Base-by-base conservation (phyloP, 2,797 vertebrate genomes). In the Galago senegalensis region DNA sequence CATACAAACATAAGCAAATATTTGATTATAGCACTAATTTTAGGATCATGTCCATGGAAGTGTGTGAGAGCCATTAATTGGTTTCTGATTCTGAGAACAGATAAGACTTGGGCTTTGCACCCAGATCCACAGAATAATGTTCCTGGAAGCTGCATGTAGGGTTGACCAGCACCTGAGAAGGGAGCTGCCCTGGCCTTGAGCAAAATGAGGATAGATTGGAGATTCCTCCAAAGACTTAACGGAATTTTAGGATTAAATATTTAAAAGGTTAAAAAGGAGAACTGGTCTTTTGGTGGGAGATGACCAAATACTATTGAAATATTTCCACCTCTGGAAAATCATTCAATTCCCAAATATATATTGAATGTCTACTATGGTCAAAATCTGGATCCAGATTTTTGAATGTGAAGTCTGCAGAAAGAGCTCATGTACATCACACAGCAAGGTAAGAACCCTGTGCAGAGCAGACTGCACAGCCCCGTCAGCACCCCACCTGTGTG, bases 291-390 rank as follows among this genome's bases (percentile, higher is more conserved):
- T 43, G 56, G 21, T 92, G 69, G 81, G 92, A 92, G 77, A 86
- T 65, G 63, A 56, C 13, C 46, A 96, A 91, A 88, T 49, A 70
- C 2, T 60, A 13, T 46, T 80, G 65, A 97, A 92, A 88, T 79
- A 82, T 89, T 94, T 23, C 89, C 21, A 31, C 72, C 79, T 87
- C 73, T 76, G 79, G 23, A 92, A 76, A 86, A 86, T 84, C 65
- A 95, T 5, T 89, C 84, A 96, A 7, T 93, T 46, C 8, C 67
- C 40, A 92, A 60, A 86, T 92, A 88, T 75, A 95, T 96, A 75
- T 72, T 83, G 58, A 85, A 72, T 58, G 53, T 16, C 21, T 86
- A 81, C 21, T 17, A 58, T 29, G n/a, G 40, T 91, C 29, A 90
- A 95, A 93, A 88, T 72, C 17, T 86, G 67, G 23, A 94, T 37